phyloP scores from a whole-genome alignment of 2,113 vertebrate genomes.

The Nestor notabilis region DNA sequence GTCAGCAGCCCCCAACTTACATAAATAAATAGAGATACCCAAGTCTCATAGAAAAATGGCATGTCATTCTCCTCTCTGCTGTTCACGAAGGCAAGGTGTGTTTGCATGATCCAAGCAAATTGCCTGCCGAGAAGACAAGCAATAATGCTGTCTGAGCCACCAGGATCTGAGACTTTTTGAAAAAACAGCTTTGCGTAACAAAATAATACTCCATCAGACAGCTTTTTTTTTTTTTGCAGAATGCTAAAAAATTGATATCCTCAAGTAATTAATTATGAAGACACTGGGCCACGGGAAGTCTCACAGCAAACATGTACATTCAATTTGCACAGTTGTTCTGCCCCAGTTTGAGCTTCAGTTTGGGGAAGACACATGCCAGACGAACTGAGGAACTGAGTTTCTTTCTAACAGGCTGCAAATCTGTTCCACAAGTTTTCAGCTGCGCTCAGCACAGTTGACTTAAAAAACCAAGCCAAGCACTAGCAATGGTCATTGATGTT shows the following conservation, averaged over 20 bases:
- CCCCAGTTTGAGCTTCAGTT: background rate
- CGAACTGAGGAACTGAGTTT: background rate
- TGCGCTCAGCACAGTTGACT: background rate
- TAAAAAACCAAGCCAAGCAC: background rate
- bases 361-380: background rate
- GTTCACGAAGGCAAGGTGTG: background rate
- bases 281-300: background rate
- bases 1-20: background rate
- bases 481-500: background rate
- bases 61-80: background rate
- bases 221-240: slow-evolving; percentile 16
- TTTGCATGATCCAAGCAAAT: background rate
- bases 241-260: background rate
- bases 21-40: background rate
- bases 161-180: background rate
- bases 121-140: background rate
- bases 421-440: background rate
- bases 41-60: background rate
- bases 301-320: background rate
- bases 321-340: background rate
- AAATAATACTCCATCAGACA: background rate
- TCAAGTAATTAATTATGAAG: background rate
- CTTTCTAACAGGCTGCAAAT: background rate
- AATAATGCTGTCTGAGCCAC: background rate
- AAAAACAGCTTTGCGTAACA: background rate